phyloP scores from a whole-genome alignment of 1,140 invertebrate species.

The Lanistes nyassanus region DNA sequence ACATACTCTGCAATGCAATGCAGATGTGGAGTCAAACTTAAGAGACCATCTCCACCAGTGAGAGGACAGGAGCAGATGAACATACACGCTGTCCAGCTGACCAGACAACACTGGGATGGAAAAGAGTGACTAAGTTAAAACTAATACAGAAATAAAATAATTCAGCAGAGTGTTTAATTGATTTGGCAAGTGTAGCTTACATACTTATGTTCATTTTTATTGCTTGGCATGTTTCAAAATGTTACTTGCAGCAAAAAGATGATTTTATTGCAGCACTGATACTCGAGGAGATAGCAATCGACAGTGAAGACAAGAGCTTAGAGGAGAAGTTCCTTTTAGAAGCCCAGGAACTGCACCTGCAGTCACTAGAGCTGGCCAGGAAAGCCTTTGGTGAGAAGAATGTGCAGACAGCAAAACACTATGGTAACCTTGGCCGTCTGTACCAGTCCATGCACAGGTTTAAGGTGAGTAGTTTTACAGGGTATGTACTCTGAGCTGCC shows the following conservation, averaged over 20 bases:
- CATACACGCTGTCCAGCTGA: too few species aligned
- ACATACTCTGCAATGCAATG: too few species aligned
- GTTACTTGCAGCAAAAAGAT: background rate
- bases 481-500: background rate
- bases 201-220: too few species aligned
- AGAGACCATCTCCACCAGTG: too few species aligned
- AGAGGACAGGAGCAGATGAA: too few species aligned
- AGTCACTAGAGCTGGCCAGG: conserved; percentile 80
- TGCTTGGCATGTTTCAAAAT: too few species aligned
- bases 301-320: conserved; percentile 70
- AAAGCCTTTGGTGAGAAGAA: conserved; percentile 89
- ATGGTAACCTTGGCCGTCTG: conserved; percentile 88
- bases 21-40: too few species aligned
- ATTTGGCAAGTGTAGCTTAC: too few species aligned
- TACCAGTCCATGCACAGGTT: conserved; percentile 93
- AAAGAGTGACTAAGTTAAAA: too few species aligned
- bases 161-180: too few species aligned
- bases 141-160: too few species aligned
- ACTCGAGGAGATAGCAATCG: conserved; percentile 91
- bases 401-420: conserved; percentile 94
- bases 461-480: conserved; percentile 70
- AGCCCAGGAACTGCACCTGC: conserved; percentile 84
- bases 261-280: conserved; percentile 76
- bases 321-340: conserved; percentile 69
- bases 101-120: too few species aligned